Percentiles rank a stretch among this genome's conserved stretches.
Conservation (phyloP, 2,888 invertebrate genomes). For the Tanytarsus gracilentus region DNA sequence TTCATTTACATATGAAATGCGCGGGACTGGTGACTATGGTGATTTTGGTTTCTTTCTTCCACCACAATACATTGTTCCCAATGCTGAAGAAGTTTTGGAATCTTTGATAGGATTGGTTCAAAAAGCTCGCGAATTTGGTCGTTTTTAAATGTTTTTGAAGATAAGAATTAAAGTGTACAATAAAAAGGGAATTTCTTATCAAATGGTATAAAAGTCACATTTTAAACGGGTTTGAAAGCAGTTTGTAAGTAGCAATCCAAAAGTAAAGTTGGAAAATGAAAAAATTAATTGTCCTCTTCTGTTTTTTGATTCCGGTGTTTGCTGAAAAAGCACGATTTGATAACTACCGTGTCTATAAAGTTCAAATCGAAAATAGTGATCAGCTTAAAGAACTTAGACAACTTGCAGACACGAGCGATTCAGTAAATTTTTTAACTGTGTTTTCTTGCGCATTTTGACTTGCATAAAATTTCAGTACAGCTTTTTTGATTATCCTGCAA, state of each 20-base stretch:
- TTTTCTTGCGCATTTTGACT: too few species aligned
- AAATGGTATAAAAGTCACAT: too few species aligned
- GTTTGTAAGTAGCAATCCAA: too few species aligned
- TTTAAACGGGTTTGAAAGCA: too few species aligned
- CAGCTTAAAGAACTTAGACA: neutral
- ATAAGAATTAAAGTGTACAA: too few species aligned
- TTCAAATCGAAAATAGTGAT: conserved; percentile 29
- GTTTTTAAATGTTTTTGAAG: too few species aligned
- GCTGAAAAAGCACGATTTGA: conserved; percentile 38
- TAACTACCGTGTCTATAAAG: conserved; percentile 37
- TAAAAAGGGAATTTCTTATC: too few species aligned
- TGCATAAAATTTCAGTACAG: neutral
- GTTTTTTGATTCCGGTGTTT: too few species aligned
- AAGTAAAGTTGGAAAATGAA: too few species aligned
- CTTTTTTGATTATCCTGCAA: conserved; percentile 33
- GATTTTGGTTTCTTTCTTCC: conserved; percentile 55
- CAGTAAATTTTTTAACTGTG: neutral
- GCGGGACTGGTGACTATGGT: conserved; percentile 57
- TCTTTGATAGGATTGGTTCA: conserved; percentile 48
- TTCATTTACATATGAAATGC: conserved; percentile 50
- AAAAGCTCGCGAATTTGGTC: conserved; percentile 44
- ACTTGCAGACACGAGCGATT: conserved; percentile 4
- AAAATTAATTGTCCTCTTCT: too few species aligned
- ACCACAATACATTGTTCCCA: conserved; percentile 51
- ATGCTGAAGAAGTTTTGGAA: conserved; percentile 50